Evolutionary conservation across 2,113 vertebrate genomes (phyloP).

Genomic region (Actenoides lindsayi): DNA sequence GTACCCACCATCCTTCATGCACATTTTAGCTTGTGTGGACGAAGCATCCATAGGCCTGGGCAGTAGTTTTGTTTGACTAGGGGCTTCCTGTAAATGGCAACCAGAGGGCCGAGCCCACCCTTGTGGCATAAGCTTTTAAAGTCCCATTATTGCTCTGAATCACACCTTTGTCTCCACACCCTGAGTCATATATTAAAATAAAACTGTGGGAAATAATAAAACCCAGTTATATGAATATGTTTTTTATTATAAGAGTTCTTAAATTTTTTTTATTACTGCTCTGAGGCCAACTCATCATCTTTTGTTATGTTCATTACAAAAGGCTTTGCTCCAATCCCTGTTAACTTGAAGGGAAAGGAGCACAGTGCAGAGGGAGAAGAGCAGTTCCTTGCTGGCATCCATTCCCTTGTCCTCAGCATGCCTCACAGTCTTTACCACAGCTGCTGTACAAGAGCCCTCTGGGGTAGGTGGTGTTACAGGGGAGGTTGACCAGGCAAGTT

Average conservation of each 20-base stretch:
- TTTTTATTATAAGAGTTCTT: conserved; percentile 54
- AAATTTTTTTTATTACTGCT: conserved; percentile 47
- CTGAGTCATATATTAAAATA: conserved; percentile 63
- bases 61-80: conserved; percentile 8
- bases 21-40: not conserved
- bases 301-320: conserved; percentile 55
- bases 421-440: not conserved
- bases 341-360: conserved; percentile 21
- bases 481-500: not conserved
- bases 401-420: not conserved
- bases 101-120: conserved; percentile 10
- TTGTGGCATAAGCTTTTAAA: conserved; percentile 48
- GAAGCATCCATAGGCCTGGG: not conserved
- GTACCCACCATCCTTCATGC: not conserved
- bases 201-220: conserved; percentile 71
- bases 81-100: conserved; percentile 21
- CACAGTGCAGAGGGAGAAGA: not conserved
- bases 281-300: conserved; percentile 53
- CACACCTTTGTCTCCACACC: conserved; percentile 59
- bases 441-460: not conserved
- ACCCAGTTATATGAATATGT: conserved; percentile 43
- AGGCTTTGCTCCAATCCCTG: conserved; percentile 24
- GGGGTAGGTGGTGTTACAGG: not conserved
- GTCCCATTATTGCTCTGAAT: conserved; percentile 55
- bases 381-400: not conserved